A percentile compares a stretch with the other conserved stretches of the same genome.
phyloP scores from a whole-genome alignment of 1,140 invertebrate species.

The Rhysida immarginata region DNA sequence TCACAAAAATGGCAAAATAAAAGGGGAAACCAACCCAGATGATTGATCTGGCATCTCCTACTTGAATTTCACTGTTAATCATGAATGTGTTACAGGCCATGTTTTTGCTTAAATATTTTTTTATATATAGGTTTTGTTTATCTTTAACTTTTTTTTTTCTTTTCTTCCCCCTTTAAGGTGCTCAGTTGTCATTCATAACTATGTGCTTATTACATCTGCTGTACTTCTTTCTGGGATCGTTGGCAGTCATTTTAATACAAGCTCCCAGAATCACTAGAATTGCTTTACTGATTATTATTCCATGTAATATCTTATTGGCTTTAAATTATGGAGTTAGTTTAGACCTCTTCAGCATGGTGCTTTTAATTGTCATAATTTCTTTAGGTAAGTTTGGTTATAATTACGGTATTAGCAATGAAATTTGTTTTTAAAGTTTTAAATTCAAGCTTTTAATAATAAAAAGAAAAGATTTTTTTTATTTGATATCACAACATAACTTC shows the following conservation, averaged over 20 bases:
- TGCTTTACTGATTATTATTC: background rate
- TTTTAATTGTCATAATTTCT: background rate
- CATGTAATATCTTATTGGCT: background rate
- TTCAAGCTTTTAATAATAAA: too few species aligned
- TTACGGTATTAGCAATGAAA: too few species aligned
- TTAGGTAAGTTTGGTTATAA: background rate
- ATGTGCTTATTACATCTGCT: constrained; percentile 22
- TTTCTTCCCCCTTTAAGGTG: constrained; percentile 16
- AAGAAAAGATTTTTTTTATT: too few species aligned
- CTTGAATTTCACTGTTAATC: too few species aligned
- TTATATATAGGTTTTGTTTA: background rate
- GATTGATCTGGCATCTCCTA: too few species aligned
- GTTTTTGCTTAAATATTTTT: background rate
- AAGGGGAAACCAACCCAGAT: too few species aligned
- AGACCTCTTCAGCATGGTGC: background rate
- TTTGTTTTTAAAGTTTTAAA: too few species aligned
- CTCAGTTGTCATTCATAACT: constrained; percentile 21
- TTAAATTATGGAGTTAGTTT: background rate
- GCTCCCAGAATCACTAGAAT: background rate
- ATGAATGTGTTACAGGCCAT: too few species aligned
- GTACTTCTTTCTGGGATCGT: constrained; percentile 22
- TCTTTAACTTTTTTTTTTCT: background rate
- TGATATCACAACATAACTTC: too few species aligned
- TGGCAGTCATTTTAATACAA: background rate
- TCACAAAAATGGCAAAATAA: too few species aligned